phyloP scores from a whole-genome alignment of 2,888 invertebrate species.

The Acronicta leporina region DNA sequence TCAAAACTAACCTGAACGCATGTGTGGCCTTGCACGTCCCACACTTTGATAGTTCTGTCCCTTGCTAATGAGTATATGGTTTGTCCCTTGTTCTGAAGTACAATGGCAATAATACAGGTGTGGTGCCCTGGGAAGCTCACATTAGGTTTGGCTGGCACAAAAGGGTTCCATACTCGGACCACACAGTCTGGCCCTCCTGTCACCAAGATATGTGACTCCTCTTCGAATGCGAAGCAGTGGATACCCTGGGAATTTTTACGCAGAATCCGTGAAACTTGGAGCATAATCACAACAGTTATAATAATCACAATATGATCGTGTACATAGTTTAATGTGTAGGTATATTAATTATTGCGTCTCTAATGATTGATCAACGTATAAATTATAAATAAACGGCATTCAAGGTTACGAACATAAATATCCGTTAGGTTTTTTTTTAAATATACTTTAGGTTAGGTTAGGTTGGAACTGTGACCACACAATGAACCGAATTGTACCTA shows the following conservation, averaged over 20 bases:
- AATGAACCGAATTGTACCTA: too few species aligned
- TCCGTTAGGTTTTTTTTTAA: too few species aligned
- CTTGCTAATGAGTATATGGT: conserved; percentile 92
- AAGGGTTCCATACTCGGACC: conserved; percentile 94
- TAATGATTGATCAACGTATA: too few species aligned
- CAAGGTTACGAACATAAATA: too few species aligned
- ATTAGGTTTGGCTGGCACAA: conserved; percentile 91
- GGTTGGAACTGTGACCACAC: too few species aligned
- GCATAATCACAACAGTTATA: too few species aligned
- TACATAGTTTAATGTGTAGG: too few species aligned
- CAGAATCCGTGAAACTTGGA: neutral
- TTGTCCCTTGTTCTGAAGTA: conserved; percentile 91
- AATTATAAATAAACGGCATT: too few species aligned
- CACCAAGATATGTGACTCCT: conserved; percentile 89
- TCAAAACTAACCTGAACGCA: conserved; percentile 90
- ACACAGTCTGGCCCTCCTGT: conserved; percentile 94
- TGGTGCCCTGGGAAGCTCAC: conserved; percentile 91
- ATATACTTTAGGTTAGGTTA: too few species aligned
- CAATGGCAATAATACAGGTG: conserved; percentile 90
- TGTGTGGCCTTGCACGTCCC: conserved; percentile 91
- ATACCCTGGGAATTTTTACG: conserved; percentile 84
- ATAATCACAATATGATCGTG: too few species aligned
- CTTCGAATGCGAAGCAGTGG: conserved; percentile 90
- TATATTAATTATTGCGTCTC: too few species aligned
- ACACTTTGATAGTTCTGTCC: conserved; percentile 93